Percentiles rank a stretch among this genome's conserved stretches.
These are phyloP conservation scores for Microhierax caerulescens DNA, from an alignment of 2,797 vertebrate genomes.

Conservation along the genomic window DNA sequence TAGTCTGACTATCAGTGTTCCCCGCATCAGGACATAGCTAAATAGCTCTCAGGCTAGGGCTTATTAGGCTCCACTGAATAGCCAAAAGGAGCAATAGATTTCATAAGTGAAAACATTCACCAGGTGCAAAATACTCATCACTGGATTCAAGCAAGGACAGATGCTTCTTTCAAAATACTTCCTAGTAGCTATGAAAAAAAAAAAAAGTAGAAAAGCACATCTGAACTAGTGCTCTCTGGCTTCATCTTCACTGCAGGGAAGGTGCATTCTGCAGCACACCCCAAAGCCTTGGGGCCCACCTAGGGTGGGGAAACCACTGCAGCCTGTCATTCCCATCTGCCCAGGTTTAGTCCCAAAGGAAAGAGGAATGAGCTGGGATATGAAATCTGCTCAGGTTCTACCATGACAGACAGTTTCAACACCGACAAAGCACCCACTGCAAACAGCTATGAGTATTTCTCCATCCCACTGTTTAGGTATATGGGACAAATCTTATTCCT, in stretches of 20 bases:
- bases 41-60: background rate
- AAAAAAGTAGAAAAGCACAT: background rate
- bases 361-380: background rate
- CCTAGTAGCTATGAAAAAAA: background rate
- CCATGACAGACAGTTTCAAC: background rate
- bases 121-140: background rate
- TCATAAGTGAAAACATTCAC: background rate
- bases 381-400: background rate
- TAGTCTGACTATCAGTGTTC: background rate
- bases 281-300: background rate
- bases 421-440: background rate
- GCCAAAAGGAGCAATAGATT: constrained; percentile 4
- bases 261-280: background rate
- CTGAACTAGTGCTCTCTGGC: background rate
- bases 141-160: background rate
- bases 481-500: background rate
- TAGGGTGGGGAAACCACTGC: background rate
- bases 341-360: background rate
- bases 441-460: background rate
- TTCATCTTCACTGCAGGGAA: background rate
- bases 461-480: background rate
- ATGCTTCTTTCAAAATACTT: background rate
- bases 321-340: background rate
- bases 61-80: background rate
- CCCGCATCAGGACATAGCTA: background rate